phyloP scores from a whole-genome alignment of 2,888 invertebrate species.

The Himalopsyche kuldschensis region DNA sequence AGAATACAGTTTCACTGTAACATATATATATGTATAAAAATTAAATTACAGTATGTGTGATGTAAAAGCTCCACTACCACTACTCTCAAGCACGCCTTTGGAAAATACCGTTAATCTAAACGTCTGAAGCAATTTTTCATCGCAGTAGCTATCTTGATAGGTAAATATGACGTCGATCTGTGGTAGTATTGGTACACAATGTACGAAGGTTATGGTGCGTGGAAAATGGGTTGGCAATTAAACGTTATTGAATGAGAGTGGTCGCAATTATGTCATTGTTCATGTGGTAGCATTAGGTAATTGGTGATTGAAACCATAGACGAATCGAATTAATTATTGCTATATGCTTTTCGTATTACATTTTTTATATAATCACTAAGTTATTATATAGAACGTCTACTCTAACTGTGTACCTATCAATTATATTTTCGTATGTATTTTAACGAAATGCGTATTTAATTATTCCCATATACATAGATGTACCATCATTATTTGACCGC shows the following conservation, averaged over 20 bases:
- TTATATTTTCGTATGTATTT: too few relatives aligned
- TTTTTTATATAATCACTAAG: too few relatives aligned
- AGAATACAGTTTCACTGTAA: too few relatives aligned
- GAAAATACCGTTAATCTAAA: not conserved
- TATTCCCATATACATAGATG: too few relatives aligned
- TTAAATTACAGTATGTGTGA: too few relatives aligned
- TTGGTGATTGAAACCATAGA: not conserved
- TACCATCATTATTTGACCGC: too few relatives aligned
- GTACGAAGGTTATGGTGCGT: not conserved
- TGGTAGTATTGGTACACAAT: not conserved
- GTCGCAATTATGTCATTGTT: not conserved
- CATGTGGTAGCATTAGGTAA: not conserved
- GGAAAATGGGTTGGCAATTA: not conserved
- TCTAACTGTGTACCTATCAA: too few relatives aligned
- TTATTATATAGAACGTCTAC: too few relatives aligned
- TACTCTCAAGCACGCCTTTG: not conserved
- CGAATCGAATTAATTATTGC: not conserved
- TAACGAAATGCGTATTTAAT: too few relatives aligned
- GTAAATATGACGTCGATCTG: not conserved
- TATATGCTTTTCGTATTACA: not conserved
- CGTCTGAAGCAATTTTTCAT: not conserved
- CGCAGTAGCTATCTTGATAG: not conserved
- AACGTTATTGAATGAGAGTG: not conserved
- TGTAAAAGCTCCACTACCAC: too few relatives aligned
- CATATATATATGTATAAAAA: too few relatives aligned